A percentile compares a stretch with the other conserved stretches of the same genome.
Evolutionary conservation across 2,113 vertebrate genomes (phyloP).

Genomic region (Oplegnathus fasciatus): DNA sequence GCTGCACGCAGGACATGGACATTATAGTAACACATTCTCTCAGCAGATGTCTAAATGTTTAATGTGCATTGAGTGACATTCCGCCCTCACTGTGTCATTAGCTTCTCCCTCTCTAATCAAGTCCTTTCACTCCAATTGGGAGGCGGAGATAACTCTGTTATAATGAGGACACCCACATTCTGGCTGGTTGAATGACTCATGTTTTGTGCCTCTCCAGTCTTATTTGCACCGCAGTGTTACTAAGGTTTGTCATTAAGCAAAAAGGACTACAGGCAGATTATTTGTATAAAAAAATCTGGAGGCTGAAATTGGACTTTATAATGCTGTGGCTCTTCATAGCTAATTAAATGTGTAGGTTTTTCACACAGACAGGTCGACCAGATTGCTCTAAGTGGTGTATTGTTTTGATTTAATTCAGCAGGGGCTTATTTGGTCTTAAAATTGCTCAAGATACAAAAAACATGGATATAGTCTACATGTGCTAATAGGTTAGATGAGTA

Average conservation of each 20-base stretch:
- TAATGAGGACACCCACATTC: slow-evolving; percentile 78
- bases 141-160: slow-evolving; percentile 72
- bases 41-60: slow-evolving; percentile 81
- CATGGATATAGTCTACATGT: not conserved
- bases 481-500: not conserved
- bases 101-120: slow-evolving; percentile 74
- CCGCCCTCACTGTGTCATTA: slow-evolving; percentile 76
- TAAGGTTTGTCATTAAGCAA: slow-evolving; percentile 67
- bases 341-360: slow-evolving; percentile 62
- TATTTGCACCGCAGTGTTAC: slow-evolving; percentile 57
- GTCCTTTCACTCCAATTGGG: slow-evolving; percentile 68
- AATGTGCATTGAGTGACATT: slow-evolving; percentile 78
- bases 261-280: slow-evolving; percentile 35
- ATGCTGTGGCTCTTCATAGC: slow-evolving; percentile 36
- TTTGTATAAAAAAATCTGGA: slow-evolving; percentile 58
- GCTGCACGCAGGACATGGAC: slow-evolving; percentile 61
- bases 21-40: slow-evolving; percentile 62
- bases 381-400: slow-evolving; percentile 29
- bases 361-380: slow-evolving; percentile 23
- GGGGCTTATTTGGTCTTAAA: slow-evolving; percentile 33
- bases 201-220: slow-evolving; percentile 56
- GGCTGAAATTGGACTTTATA: slow-evolving; percentile 47
- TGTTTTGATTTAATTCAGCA: slow-evolving; percentile 53
- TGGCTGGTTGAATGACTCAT: slow-evolving; percentile 60
- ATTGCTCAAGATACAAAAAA: slow-evolving; percentile 2